Conservation (phyloP, 2,113 vertebrate species). For the Tympanuchus pallidicinctus region DNA sequence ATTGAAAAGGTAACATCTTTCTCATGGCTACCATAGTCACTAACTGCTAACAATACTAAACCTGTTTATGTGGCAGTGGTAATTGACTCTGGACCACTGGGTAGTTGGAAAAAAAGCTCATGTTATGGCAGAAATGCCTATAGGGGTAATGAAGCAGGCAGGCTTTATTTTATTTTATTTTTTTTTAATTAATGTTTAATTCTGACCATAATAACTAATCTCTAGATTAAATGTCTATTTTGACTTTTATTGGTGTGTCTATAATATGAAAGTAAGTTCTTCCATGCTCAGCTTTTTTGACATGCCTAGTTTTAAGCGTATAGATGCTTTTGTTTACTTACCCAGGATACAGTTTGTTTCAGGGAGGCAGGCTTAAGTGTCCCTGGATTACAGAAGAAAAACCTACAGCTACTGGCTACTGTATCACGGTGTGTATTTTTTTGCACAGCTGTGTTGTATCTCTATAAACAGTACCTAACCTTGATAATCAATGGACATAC, state of each 20-base stretch:
- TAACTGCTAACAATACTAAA: not conserved
- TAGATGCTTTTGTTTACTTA: not conserved
- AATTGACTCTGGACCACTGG: not conserved
- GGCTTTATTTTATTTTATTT: not conserved
- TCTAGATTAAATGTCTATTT: not conserved
- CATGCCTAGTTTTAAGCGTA: not conserved
- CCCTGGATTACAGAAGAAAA: not conserved
- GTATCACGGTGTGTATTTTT: not conserved
- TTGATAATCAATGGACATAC: no score
- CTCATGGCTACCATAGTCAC: not conserved
- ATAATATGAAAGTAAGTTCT: not conserved
- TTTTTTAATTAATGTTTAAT: not conserved
- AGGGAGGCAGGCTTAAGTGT: not conserved
- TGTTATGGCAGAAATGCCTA: not conserved
- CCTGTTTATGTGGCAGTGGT: not conserved
- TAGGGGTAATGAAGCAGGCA: not conserved
- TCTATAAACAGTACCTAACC: not conserved
- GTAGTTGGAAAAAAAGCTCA: not conserved
- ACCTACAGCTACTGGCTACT: not conserved
- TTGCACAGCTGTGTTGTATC: not conserved
- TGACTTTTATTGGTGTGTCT: not conserved
- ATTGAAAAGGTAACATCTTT: not conserved
- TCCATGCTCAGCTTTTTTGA: not conserved
- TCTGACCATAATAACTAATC: not conserved
- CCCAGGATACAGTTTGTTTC: not conserved